phyloP scores from a whole-genome alignment of 1,140 invertebrate genomes.

The Aricia agestis region DNA sequence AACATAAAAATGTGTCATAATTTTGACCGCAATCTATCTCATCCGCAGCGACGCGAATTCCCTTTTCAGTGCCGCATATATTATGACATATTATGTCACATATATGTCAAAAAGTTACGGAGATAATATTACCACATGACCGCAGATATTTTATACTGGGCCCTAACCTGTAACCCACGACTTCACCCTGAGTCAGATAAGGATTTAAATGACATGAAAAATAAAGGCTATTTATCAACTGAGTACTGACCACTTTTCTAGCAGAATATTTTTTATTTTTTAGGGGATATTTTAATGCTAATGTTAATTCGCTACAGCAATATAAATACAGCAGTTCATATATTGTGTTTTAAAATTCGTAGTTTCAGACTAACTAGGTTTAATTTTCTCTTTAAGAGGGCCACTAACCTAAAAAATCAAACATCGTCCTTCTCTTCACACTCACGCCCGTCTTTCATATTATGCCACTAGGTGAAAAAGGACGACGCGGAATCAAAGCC shows the following conservation, averaged over 20 bases:
- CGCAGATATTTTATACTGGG: neutral
- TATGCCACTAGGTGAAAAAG: no score
- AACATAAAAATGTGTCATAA: conserved; percentile 11
- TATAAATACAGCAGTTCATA: no score
- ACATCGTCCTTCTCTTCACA: no score
- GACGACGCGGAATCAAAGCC: no score
- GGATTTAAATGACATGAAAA: neutral
- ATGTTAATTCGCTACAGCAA: no score
- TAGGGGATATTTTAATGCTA: no score
- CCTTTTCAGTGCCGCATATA: neutral
- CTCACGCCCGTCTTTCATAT: no score
- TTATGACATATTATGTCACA: neutral
- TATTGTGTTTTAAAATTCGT: no score
- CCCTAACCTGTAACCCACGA: neutral
- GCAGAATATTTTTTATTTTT: neutral
- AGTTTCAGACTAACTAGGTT: no score
- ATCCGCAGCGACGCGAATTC: conserved; percentile 1
- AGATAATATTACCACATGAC: neutral
- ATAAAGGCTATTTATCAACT: neutral
- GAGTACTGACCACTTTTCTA: neutral
- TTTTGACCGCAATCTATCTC: conserved; percentile 6
- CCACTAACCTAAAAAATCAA: no score
- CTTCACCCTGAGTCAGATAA: neutral
- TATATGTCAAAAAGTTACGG: neutral
- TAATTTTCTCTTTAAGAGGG: no score